Evolutionary conservation across 2,113 vertebrate genomes (phyloP), one percentile per base, ranked within the genome.

Genomic region (Eulemur macaco): DNA sequence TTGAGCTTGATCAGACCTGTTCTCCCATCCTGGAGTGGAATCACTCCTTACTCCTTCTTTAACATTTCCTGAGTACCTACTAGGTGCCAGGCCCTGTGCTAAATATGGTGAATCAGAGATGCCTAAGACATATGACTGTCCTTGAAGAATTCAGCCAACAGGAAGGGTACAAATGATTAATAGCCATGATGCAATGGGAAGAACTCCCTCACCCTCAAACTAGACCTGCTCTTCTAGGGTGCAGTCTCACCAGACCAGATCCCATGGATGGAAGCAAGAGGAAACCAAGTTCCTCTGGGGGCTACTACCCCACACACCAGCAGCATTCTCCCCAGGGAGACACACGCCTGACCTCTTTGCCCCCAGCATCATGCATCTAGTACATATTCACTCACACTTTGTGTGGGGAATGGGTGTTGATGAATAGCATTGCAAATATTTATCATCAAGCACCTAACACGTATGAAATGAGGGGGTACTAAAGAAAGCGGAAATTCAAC

Each of bases 91-190:
- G 18, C 20, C 56, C 37, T 14, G 3, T 87, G 63, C 45, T 91
- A 68, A 63, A 7, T n/a, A 25, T 81, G 58, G 9, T 71, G 60
- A 96, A 58, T 88, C 92, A 66, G 39, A 95, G 81, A 78, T 5
- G 18, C 58, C 45, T 86, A 64, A 94, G 29, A 95, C 45, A 86
- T 12, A 63, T 10, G 8, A 37, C 74, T 94, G 45, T 88, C 71
- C 52, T 94, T 91, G 81, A 86, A 90, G 71, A 71, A 78, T 12
- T 86, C 91, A 86, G 68, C 50, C 73, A n/a, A 42, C 52, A 84
- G 89, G 78, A 96, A 86, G 29, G 86, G 86, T 25, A 64, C 21
- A 25, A 60, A n/a, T 87, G 89, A 97, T 63, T 93, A 89, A 95
- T 71, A 69, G 47, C 27, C 39, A n/a, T 66, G 89, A 83, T 31